Evolutionary conservation across 2,113 vertebrate genomes (phyloP).

Genomic region (Odocoileus virginianus): DNA sequence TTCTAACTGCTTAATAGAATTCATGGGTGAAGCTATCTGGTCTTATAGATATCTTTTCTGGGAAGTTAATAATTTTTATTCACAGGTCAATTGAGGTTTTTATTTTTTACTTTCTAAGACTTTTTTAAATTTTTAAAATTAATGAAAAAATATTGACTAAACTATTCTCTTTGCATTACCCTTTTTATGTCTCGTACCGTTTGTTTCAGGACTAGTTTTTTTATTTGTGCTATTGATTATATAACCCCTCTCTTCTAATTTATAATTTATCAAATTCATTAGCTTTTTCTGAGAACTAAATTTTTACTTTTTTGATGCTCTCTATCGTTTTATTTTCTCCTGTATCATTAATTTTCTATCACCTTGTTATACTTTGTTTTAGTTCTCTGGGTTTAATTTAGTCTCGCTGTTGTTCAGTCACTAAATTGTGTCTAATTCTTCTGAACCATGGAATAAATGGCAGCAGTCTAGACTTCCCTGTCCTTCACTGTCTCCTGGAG

Average conservation of each 20-base stretch:
- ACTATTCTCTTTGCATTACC: background rate
- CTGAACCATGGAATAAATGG: background rate
- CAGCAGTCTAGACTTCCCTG: background rate
- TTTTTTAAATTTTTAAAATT: background rate
- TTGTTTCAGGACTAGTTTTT: background rate
- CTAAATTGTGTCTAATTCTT: background rate
- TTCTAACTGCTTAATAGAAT: background rate
- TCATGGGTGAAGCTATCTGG: background rate
- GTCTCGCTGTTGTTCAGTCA: background rate
- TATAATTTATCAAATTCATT: background rate
- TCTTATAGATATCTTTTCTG: background rate
- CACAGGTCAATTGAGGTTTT: background rate
- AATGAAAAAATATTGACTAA: background rate
- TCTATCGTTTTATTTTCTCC: background rate
- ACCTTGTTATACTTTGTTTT: background rate
- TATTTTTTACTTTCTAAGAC: background rate
- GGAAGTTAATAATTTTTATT: background rate
- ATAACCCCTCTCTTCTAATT: background rate
- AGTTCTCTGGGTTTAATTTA: background rate
- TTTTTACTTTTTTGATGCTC: background rate
- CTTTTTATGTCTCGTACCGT: background rate
- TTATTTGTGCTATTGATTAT: background rate
- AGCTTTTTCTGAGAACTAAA: background rate
- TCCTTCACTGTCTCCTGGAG: background rate
- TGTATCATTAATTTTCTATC: background rate